Percentiles rank a stretch among this genome's conserved stretches.
These are phyloP conservation scores for Aplysia californica DNA, from an alignment of 1,140 invertebrate genomes.

Conservation along the genomic window DNA sequence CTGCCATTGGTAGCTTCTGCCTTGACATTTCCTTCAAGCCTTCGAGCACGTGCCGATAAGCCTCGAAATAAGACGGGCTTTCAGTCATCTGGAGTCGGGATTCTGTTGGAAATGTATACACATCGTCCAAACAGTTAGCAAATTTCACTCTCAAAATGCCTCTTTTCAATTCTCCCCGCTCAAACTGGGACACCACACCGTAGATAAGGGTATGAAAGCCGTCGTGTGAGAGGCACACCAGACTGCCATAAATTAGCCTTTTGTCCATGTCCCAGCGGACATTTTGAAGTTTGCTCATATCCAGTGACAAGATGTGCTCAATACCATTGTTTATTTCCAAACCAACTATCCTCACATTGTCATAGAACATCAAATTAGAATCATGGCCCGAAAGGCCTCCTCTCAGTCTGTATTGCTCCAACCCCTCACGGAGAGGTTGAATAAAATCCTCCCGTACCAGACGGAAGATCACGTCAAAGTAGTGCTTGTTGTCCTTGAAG, in stretches of 20 bases:
- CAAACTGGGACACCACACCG: conserved; percentile 74
- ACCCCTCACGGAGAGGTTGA: conserved; percentile 64
- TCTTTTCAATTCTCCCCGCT: conserved; percentile 57
- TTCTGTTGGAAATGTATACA: neutral
- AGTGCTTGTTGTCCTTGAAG: conserved; percentile 74
- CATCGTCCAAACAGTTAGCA: conserved; percentile 19
- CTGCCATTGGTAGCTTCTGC: conserved; percentile 57
- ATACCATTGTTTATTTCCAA: conserved; percentile 34
- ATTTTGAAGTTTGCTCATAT: conserved; percentile 37
- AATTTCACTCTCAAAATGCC: conserved; percentile 59
- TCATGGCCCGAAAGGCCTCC: too few species aligned
- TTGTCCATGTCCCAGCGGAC: conserved; percentile 67
- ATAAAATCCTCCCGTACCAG: conserved; percentile 79
- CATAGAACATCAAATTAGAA: conserved; percentile 32
- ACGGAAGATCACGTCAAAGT: conserved; percentile 83
- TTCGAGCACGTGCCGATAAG: conserved; percentile 68
- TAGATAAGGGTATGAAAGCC: conserved; percentile 77
- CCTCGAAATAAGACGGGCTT: conserved; percentile 69
- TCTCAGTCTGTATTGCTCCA: conserved; percentile 42
- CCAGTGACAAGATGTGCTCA: conserved; percentile 49
- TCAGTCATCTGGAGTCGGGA: conserved; percentile 64
- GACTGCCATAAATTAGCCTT: conserved; percentile 77
- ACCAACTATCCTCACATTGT: conserved; percentile 43
- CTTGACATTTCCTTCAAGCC: conserved; percentile 60
- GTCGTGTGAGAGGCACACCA: conserved; percentile 78